phyloP scores from a whole-genome alignment of 1,140 invertebrate species.

The Sitobion miscanthi region DNA sequence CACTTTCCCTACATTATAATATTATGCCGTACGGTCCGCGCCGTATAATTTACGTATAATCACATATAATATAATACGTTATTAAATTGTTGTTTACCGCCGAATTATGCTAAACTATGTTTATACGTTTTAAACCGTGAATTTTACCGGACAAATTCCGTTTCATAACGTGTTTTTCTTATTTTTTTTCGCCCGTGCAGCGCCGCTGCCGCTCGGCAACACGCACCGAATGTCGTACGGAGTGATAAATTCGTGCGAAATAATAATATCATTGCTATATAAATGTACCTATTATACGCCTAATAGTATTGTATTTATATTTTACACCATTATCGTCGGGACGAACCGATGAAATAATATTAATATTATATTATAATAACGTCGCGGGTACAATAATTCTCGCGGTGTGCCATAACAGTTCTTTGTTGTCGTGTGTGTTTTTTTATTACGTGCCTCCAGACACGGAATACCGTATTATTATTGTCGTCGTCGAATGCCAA shows the following conservation, averaged over 20 bases:
- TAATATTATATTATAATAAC: too few species aligned
- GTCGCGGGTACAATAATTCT: background rate
- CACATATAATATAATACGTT: background rate
- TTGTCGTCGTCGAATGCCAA: background rate
- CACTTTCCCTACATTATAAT: conserved; percentile 11
- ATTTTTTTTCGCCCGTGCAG: background rate
- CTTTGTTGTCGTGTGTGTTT: background rate
- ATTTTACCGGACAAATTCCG: background rate
- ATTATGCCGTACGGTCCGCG: too few species aligned
- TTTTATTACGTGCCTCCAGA: background rate
- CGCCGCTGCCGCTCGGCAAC: background rate
- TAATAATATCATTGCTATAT: background rate
- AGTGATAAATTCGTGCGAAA: background rate
- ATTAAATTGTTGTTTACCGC: conserved; percentile 16
- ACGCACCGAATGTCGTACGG: too few species aligned
- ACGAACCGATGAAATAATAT: background rate
- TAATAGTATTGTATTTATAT: background rate
- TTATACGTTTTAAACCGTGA: background rate
- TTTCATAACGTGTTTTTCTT: background rate
- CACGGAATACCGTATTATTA: background rate
- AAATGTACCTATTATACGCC: too few species aligned
- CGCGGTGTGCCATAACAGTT: background rate
- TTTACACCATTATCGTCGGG: background rate
- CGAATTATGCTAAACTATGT: conserved; percentile 14
- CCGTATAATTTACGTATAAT: background rate